Conservation (phyloP, 2,113 vertebrate species). For the Poeciliopsis retropinna region DNA sequence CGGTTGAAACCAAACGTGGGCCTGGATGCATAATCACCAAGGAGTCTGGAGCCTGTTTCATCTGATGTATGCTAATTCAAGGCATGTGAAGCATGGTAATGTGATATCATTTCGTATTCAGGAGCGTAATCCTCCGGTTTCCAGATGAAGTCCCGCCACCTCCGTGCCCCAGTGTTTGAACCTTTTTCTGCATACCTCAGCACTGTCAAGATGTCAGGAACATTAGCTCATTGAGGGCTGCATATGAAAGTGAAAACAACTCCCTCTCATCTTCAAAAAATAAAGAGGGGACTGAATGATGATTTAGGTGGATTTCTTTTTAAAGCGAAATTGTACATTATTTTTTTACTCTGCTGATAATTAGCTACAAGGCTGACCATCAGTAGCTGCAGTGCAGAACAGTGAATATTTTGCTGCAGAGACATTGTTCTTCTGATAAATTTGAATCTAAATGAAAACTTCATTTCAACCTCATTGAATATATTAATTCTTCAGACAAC, state of each 20-base stretch:
- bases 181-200: constrained; percentile 63
- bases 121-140: neutral
- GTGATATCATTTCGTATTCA: constrained; percentile 55
- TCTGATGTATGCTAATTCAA: constrained; percentile 72
- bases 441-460: neutral
- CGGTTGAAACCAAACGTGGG: constrained; percentile 66
- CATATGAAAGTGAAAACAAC: constrained; percentile 38
- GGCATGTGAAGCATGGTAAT: constrained; percentile 71
- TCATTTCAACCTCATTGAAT: neutral
- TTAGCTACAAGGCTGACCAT: neutral
- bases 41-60: constrained; percentile 61
- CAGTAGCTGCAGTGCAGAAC: no score
- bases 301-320: neutral
- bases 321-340: neutral
- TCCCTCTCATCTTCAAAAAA: constrained; percentile 9
- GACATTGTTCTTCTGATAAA: neutral
- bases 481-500: neutral
- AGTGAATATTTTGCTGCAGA: neutral
- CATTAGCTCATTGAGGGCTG: neutral
- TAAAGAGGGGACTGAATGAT: neutral
- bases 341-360: neutral
- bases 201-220: constrained; percentile 42
- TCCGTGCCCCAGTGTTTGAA: constrained; percentile 21
- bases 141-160: neutral
- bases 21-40: constrained; percentile 56